Evolutionary conservation across 1,140 invertebrate genomes (phyloP), one percentile per base, ranked within the genome.

Genomic region (Oppia nitens): DNA sequence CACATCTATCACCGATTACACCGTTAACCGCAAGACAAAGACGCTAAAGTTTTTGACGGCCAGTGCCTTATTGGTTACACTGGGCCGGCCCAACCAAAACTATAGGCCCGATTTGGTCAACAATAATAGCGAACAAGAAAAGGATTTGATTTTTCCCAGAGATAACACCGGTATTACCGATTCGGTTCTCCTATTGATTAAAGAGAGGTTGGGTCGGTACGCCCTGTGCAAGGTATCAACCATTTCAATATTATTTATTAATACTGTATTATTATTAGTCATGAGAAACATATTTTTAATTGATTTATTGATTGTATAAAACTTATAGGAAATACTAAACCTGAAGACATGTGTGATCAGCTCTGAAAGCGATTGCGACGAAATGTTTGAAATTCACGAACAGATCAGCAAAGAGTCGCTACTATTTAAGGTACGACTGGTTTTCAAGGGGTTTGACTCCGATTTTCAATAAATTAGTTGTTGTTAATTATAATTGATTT

Each of bases 311-410:
- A 47, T 24, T 47, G 27, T 48, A 56, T 49, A 32, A 2, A 14
- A 11, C 62, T 50, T 55, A 60, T 60, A 64, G 52, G 68, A 70
- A 48, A 89, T 89, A 27, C 77, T 94, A 54, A 84, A 84, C 72
- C 75, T 94, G 62, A 86, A 91, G 69, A 81, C 84, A 66, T 92
- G 88, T 72, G 84, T 94, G 59, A 83, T 94, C 47, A 86, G 84
- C 64, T 64, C 69, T 21, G 88, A 93, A 67, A 80, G 82, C 52
- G 86, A 90, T 67, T 81, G 82, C 67, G 85, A 89, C 69, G 88
- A 93, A 71, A 90, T 89, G 70, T 93, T 96, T 72, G 91, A 96
- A 78, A 79, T 96, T 64, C 87, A 93, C 72, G 90, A 95, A 74
- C 79, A 92, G 61, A 80, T 83, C 62, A 87, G 85, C 54, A 91